phyloP scores from a whole-genome alignment of 2,888 invertebrate species.

The Oligia strigilis region DNA sequence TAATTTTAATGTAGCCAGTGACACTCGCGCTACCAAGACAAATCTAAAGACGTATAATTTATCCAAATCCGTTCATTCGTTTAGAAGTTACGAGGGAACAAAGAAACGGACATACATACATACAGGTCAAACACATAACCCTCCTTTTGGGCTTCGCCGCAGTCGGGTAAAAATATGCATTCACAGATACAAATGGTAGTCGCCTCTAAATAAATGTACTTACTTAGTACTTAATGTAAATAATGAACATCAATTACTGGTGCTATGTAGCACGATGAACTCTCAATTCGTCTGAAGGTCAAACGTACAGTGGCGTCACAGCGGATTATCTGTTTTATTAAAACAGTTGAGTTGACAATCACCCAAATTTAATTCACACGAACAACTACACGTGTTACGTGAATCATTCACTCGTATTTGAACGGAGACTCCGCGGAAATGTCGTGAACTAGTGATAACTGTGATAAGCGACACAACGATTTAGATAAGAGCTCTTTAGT shows the following conservation, averaged over 20 bases:
- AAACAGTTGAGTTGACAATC: slow-evolving; percentile 53
- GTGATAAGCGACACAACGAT: slow-evolving; percentile 14
- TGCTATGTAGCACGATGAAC: slow-evolving; percentile 68
- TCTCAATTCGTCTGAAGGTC: slow-evolving; percentile 72
- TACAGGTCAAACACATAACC: no score
- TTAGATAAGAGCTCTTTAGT: slow-evolving; percentile 8
- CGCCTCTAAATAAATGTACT: slow-evolving; percentile 18
- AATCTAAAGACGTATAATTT: no score
- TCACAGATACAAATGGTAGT: slow-evolving; percentile 16
- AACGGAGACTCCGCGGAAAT: neutral
- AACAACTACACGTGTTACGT: neutral
- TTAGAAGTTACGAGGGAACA: no score
- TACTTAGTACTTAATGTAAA: slow-evolving; percentile 20
- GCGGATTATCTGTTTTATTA: slow-evolving; percentile 55
- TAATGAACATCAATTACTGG: slow-evolving; percentile 57
- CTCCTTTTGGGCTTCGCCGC: no score
- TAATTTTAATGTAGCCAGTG: no score
- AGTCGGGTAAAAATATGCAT: neutral
- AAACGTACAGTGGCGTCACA: slow-evolving; percentile 59
- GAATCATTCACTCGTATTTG: neutral
- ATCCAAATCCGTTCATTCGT: no score
- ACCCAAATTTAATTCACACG: slow-evolving; percentile 29
- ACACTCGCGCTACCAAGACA: no score
- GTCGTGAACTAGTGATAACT: neutral
- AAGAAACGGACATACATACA: no score